These are phyloP conservation scores for Clanis bilineata DNA, from an alignment of 2,888 invertebrate genomes.

Conservation along the genomic window DNA sequence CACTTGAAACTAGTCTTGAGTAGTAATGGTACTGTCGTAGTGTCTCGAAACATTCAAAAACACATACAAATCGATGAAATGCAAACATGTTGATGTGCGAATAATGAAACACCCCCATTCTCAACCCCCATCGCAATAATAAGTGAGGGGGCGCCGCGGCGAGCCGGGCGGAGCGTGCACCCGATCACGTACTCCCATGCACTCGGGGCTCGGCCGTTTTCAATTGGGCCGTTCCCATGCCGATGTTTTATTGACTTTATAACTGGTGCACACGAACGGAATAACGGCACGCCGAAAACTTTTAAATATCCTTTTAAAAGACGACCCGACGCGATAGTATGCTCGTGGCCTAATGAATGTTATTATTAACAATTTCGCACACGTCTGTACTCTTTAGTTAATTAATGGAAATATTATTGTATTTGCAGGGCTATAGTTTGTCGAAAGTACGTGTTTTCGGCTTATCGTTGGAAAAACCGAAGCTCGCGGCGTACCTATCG, in stretches of 20 bases:
- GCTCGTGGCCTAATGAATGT: background rate
- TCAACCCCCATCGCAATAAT: slow-evolving; percentile 68
- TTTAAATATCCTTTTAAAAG: slow-evolving; percentile 7
- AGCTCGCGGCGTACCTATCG: background rate
- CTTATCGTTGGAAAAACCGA: background rate
- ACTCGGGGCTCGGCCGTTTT: slow-evolving; percentile 36
- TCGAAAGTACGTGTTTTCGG: background rate
- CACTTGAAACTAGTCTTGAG: background rate
- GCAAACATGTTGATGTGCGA: slow-evolving; percentile 77
- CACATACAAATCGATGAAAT: slow-evolving; percentile 61
- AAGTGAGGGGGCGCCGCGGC: slow-evolving; percentile 63
- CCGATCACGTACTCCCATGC: slow-evolving; percentile 55
- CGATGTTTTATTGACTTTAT: slow-evolving; percentile 26
- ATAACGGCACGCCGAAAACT: slow-evolving; percentile 8
- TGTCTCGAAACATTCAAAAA: slow-evolving; percentile 19
- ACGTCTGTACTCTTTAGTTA: background rate
- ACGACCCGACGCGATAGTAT: background rate
- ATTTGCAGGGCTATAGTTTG: background rate
- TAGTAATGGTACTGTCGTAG: background rate
- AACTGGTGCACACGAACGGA: slow-evolving; percentile 14
- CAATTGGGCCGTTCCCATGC: slow-evolving; percentile 43
- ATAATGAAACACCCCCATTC: slow-evolving; percentile 69
- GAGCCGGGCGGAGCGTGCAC: slow-evolving; percentile 52
- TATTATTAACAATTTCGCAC: background rate
- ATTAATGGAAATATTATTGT: background rate